These are phyloP conservation scores for Chinchilla lanigera DNA, from an alignment of 2,113 vertebrate genomes.

Conservation along the genomic window DNA sequence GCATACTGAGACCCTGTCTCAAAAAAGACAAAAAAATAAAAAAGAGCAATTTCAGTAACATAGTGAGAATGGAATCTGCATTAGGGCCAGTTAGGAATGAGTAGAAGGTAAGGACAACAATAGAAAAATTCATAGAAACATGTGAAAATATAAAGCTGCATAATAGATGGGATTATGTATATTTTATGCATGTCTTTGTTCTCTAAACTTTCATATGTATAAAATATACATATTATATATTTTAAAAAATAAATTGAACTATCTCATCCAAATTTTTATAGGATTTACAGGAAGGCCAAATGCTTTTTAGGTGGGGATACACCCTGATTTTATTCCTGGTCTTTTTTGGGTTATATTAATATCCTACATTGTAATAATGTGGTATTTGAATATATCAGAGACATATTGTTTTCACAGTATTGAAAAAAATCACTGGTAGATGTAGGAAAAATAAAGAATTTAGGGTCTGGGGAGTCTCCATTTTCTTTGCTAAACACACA, in stretches of 20 bases:
- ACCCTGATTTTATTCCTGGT: neutral
- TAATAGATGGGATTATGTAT: neutral
- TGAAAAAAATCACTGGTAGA: slow-evolving; percentile 37
- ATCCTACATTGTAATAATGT: slow-evolving; percentile 25
- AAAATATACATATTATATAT: neutral
- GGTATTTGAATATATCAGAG: slow-evolving; percentile 20
- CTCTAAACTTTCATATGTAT: neutral
- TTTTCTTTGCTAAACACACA: slow-evolving; percentile 27
- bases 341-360: slow-evolving; percentile 34
- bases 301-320: neutral
- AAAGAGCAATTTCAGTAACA: neutral
- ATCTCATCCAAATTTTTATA: neutral
- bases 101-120: neutral
- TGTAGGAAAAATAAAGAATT: slow-evolving; percentile 47
- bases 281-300: slow-evolving; percentile 40
- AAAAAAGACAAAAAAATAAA: too few species aligned
- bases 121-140: slow-evolving; percentile 25
- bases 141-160: neutral
- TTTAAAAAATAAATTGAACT: neutral
- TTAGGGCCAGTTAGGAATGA: neutral
- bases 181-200: neutral
- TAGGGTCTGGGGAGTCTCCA: neutral
- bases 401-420: slow-evolving; percentile 35
- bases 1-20: too few species aligned
- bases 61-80: neutral